phyloP scores from a whole-genome alignment of 2,888 invertebrate genomes.

The Caenorhabditis afra region DNA sequence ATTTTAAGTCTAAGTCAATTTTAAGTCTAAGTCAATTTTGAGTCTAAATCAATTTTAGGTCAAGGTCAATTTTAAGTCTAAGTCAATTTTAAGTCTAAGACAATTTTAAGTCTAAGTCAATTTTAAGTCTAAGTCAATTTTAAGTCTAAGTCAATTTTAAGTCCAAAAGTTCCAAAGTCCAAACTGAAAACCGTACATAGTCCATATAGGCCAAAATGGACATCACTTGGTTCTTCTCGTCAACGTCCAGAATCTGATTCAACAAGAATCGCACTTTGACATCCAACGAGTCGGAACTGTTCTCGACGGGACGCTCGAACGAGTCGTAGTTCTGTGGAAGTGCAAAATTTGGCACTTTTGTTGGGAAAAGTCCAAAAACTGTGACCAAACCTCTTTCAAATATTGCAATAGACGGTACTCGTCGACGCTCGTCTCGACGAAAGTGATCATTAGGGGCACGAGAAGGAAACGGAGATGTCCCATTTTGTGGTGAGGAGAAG shows the following conservation, averaged over 20 bases:
- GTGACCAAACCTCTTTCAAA: slow-evolving; percentile 65
- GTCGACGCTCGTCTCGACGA: slow-evolving; percentile 60
- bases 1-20: too few species aligned
- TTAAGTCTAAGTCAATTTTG: too few species aligned
- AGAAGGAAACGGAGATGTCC: neutral
- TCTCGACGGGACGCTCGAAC: slow-evolving; percentile 70
- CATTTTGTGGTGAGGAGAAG: neutral
- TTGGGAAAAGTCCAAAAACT: too few species aligned
- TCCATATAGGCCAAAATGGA: slow-evolving; percentile 70
- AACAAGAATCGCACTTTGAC: slow-evolving; percentile 71
- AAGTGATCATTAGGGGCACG: too few species aligned
- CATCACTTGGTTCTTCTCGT: slow-evolving; percentile 73
- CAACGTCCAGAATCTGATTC: slow-evolving; percentile 71
- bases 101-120: too few species aligned
- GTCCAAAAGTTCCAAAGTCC: too few species aligned
- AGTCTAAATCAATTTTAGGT: too few species aligned
- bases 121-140: too few species aligned
- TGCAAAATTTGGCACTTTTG: neutral
- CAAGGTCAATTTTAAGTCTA: too few species aligned
- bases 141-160: too few species aligned
- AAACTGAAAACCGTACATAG: slow-evolving; percentile 59
- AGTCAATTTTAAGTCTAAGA: too few species aligned
- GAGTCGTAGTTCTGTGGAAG: slow-evolving; percentile 68
- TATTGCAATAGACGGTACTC: slow-evolving; percentile 69
- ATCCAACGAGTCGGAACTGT: slow-evolving; percentile 65